Conservation (phyloP, 2,888 invertebrate species). For the Agonopterix alstromeriana region DNA sequence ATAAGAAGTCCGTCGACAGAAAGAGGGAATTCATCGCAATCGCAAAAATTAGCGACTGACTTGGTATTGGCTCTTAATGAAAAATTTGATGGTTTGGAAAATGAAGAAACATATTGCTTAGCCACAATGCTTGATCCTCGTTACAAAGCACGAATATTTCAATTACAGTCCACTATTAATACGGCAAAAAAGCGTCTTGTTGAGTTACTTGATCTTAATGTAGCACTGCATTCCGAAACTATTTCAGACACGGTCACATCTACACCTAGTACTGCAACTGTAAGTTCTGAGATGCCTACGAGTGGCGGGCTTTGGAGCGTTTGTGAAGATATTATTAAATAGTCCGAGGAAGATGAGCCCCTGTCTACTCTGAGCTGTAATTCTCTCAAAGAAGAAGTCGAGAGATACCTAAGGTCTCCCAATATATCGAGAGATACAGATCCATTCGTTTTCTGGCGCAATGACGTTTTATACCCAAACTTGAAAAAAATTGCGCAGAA, state of each 20-base stretch:
- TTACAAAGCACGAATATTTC: not conserved
- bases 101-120: conserved; percentile 15
- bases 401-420: conserved; percentile 2
- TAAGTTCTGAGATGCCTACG: not conserved
- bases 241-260: not conserved
- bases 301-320: not conserved
- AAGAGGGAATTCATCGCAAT: not conserved
- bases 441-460: not conserved
- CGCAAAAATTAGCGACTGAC: not conserved
- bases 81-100: conserved; percentile 17
- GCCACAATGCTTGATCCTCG: conserved; percentile 4
- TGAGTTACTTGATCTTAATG: not conserved
- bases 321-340: not conserved
- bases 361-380: conserved; percentile 1
- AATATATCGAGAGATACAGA: conserved; percentile 1
- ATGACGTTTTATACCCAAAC: not conserved
- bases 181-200: not conserved
- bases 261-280: not conserved
- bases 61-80: conserved; percentile 7
- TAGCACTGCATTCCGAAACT: not conserved
- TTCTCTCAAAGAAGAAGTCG: conserved; percentile 3
- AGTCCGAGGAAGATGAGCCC: conserved; percentile 2
- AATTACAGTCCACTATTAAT: not conserved
- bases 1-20: not conserved
- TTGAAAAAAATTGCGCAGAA: conserved; percentile 2